Conservation (phyloP, 2,113 vertebrate species). For the Aphelocoma coerulescens region DNA sequence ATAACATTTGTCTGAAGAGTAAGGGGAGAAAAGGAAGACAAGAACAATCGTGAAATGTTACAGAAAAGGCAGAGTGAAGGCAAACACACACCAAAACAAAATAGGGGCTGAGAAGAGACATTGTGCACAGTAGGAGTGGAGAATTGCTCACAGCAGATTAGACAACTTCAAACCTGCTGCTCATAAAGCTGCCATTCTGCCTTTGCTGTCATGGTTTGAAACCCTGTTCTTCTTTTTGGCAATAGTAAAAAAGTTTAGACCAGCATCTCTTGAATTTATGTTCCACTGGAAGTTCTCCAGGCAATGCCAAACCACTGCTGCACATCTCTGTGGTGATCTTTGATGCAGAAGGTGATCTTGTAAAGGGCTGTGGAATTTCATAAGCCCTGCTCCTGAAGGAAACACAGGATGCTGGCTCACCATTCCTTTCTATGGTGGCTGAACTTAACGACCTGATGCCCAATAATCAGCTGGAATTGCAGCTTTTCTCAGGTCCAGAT, state of each 20-base stretch:
- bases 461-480: neutral
- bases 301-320: neutral
- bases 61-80: neutral
- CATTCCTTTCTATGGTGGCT: neutral
- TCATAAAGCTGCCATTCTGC: constrained; percentile 9
- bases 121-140: neutral
- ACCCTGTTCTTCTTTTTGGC: neutral
- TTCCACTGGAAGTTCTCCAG: neutral
- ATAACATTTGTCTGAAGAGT: neutral
- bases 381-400: neutral
- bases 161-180: neutral
- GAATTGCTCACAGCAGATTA: neutral
- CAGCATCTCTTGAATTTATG: neutral
- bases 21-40: neutral
- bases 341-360: neutral
- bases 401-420: neutral
- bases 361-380: neutral
- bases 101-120: neutral
- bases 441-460: neutral
- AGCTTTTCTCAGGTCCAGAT: neutral
- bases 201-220: neutral
- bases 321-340: neutral
- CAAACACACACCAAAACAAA: neutral
- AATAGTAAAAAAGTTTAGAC: neutral
- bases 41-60: neutral